Evolutionary conservation across 2,888 invertebrate species (phyloP).

Genomic region (Xanthia icteritia): DNA sequence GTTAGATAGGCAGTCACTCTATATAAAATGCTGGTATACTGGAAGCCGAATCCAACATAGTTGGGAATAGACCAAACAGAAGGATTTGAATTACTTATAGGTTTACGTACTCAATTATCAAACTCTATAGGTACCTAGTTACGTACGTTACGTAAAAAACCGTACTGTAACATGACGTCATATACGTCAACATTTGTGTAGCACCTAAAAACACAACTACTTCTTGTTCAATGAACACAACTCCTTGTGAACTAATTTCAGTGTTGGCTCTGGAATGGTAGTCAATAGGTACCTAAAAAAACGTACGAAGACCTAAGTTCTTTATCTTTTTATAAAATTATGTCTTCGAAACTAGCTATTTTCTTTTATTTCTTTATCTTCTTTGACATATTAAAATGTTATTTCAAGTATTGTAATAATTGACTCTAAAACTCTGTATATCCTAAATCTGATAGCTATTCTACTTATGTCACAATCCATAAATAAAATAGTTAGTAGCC

Average conservation of each 20-base stretch:
- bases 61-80: background rate
- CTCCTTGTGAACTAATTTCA: constrained; percentile 4
- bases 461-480: background rate
- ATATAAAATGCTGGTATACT: no score
- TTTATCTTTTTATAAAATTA: background rate
- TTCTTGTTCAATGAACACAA: background rate
- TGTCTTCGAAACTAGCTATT: background rate
- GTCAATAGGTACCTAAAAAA: background rate
- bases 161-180: background rate
- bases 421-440: background rate
- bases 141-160: background rate
- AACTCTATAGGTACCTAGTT: background rate
- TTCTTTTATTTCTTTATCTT: background rate
- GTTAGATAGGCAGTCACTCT: background rate
- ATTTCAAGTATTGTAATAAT: constrained; percentile 15
- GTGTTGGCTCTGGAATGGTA: background rate
- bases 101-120: background rate
- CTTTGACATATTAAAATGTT: background rate
- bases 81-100: background rate
- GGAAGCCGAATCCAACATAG: background rate
- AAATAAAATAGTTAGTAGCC: background rate
- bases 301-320: background rate
- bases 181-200: background rate
- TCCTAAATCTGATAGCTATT: constrained; percentile 4
- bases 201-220: background rate